These are phyloP conservation scores for Nothoprocta perdicaria DNA, from an alignment of 2,113 vertebrate species.

Conservation along the genomic window DNA sequence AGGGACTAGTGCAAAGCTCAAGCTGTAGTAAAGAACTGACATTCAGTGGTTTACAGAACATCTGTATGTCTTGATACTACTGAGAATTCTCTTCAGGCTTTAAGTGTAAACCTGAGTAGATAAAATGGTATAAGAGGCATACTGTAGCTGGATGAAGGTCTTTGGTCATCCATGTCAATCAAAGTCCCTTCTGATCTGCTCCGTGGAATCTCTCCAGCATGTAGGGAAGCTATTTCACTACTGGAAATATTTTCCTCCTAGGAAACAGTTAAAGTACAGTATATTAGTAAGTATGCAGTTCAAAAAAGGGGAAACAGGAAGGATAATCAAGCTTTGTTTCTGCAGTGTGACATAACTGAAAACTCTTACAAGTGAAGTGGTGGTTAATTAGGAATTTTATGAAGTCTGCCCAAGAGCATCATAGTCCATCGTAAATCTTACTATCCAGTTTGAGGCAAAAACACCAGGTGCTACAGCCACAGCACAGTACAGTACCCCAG, in stretches of 20 bases:
- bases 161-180: constrained; percentile 82
- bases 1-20: background rate
- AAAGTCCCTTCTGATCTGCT: constrained; percentile 90
- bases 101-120: background rate
- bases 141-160: constrained; percentile 69
- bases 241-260: constrained; percentile 85
- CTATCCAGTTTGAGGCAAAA: background rate
- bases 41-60: background rate
- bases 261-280: background rate
- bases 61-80: background rate
- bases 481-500: background rate
- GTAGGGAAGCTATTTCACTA: constrained; percentile 71
- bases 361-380: background rate
- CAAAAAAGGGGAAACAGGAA: background rate
- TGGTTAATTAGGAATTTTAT: background rate
- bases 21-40: background rate
- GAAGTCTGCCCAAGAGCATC: background rate
- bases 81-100: background rate
- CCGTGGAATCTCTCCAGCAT: constrained; percentile 76
- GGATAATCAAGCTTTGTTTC: background rate
- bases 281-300: background rate
- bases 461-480: background rate
- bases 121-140: constrained; percentile 71
- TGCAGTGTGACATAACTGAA: background rate
- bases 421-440: background rate